Percentiles rank a stretch among this genome's conserved stretches.
phyloP scores from a whole-genome alignment of 1,140 invertebrate genomes.

The Temnothorax longispinosus region DNA sequence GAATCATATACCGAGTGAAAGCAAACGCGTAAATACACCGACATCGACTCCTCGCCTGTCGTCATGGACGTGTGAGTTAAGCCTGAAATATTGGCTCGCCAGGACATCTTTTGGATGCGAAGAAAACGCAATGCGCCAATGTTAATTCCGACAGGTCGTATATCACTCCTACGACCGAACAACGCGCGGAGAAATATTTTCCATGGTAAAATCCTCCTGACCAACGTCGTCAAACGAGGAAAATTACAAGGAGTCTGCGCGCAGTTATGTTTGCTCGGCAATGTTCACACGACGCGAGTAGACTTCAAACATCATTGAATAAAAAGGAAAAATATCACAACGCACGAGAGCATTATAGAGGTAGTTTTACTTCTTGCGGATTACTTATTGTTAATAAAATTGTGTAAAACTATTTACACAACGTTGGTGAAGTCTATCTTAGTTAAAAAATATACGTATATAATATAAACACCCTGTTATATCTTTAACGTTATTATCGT shows the following conservation, averaged over 20 bases:
- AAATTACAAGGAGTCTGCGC: conserved; percentile 26
- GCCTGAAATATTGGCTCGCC: conserved; percentile 63
- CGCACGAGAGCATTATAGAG: neutral
- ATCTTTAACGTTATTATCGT: neutral
- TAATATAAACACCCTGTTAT: neutral
- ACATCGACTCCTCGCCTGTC: neutral
- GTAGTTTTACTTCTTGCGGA: neutral
- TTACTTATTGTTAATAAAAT: neutral
- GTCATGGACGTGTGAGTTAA: conserved; percentile 44
- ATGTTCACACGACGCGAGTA: conserved; percentile 18
- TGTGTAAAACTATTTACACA: neutral
- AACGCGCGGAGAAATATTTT: conserved; percentile 29
- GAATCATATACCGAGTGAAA: conserved; percentile 23
- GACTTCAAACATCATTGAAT: neutral
- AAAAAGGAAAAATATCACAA: neutral
- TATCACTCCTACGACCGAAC: conserved; percentile 19
- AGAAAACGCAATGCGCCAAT: conserved; percentile 35
- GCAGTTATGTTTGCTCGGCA: conserved; percentile 18
- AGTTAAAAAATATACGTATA: neutral
- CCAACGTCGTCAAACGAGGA: conserved; percentile 15
- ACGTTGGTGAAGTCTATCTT: neutral
- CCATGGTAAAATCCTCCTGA: conserved; percentile 31
- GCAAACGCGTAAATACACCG: conserved; percentile 49
- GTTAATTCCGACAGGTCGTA: conserved; percentile 58
- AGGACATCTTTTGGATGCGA: conserved; percentile 36